Conservation (phyloP, 2,888 invertebrate genomes). For the Rotaria socialis region DNA sequence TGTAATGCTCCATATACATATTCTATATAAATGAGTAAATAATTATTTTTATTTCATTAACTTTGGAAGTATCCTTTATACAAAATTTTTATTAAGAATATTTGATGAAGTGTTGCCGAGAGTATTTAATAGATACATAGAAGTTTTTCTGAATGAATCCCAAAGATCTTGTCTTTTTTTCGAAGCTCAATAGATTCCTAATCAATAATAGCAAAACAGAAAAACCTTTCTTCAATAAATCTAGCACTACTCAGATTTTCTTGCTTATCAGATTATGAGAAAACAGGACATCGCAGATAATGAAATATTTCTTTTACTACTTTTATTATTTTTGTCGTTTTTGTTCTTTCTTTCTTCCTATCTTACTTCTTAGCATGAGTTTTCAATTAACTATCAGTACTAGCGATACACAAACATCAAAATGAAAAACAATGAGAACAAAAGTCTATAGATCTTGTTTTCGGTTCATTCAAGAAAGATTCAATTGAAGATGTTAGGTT, state of each 20-base stretch:
- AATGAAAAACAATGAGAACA: not conserved
- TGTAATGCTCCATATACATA: no score
- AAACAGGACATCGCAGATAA: not conserved
- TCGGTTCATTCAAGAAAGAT: not conserved
- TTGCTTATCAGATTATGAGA: no score
- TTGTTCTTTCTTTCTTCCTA: not conserved
- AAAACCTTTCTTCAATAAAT: no score
- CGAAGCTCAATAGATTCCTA: no score
- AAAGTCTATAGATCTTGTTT: not conserved
- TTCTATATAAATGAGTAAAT: not conserved
- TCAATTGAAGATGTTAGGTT: not conserved
- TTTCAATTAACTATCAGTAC: not conserved
- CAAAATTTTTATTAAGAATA: no score
- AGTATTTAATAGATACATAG: no score
- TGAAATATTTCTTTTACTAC: not conserved
- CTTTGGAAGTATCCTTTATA: not conserved
- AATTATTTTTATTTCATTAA: not conserved
- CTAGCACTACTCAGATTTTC: no score
- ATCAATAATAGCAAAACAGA: no score
- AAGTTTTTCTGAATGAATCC: no score
- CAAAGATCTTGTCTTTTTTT: no score
- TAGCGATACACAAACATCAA: not conserved
- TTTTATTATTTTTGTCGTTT: no score
- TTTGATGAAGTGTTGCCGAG: no score
- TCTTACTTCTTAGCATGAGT: not conserved